Percentiles rank a stretch among this genome's conserved stretches.
phyloP scores from a whole-genome alignment of 2,888 invertebrate species.

The Gryllus longicercus region DNA sequence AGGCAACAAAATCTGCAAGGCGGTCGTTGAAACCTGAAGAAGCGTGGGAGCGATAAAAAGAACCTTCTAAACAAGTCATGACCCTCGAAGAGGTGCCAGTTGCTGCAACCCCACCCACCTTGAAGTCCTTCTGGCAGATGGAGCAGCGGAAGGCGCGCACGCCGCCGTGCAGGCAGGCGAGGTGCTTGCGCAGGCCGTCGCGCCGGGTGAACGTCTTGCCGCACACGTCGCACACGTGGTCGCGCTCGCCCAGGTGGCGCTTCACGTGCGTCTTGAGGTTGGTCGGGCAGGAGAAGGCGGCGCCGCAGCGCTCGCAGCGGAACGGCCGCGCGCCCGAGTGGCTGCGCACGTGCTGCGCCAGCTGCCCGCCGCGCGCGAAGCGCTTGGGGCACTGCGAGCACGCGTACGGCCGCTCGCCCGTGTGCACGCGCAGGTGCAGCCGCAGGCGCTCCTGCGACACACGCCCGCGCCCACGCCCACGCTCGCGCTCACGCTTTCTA shows the following conservation, averaged over 20 bases:
- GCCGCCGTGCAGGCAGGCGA: slow-evolving; percentile 71
- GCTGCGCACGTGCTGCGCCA: slow-evolving; percentile 69
- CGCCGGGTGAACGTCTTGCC: slow-evolving; percentile 72
- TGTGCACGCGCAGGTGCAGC: slow-evolving; percentile 70
- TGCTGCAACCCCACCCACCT: slow-evolving; percentile 42
- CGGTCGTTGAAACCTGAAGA: no score
- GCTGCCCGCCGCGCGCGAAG: slow-evolving; percentile 71
- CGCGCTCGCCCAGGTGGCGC: slow-evolving; percentile 69
- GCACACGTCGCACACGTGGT: slow-evolving; percentile 75
- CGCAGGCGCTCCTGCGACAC: slow-evolving; percentile 58
- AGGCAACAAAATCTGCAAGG: no score
- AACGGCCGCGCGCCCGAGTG: slow-evolving; percentile 72
- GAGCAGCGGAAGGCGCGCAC: slow-evolving; percentile 72
- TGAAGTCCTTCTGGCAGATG: slow-evolving; percentile 75
- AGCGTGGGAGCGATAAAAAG: no score
- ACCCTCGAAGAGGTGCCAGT: no score
- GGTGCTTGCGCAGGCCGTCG: slow-evolving; percentile 71
- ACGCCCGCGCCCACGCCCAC: not conserved
- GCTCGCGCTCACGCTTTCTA: not conserved
- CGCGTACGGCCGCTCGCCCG: slow-evolving; percentile 65
- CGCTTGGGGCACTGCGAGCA: slow-evolving; percentile 61
- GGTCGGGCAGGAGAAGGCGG: slow-evolving; percentile 65
- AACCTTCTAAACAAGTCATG: no score
- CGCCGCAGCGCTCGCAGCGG: slow-evolving; percentile 66
- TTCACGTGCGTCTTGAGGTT: slow-evolving; percentile 60